phyloP scores from a whole-genome alignment of 2,888 invertebrate species.

The Drosophila anomelani region DNA sequence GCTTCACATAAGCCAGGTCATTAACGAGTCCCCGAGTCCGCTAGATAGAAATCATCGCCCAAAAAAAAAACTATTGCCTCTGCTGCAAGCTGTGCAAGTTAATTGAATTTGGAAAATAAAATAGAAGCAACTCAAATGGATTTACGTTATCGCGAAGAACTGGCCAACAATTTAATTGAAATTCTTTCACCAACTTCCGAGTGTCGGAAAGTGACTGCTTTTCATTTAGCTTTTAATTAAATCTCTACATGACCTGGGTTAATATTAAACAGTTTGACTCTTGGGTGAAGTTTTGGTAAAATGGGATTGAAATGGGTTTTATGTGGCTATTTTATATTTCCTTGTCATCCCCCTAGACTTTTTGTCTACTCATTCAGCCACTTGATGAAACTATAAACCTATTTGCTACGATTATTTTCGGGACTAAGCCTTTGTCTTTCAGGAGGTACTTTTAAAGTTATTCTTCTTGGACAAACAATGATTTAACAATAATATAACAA shows the following conservation, averaged over 20 bases:
- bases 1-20: slow-evolving; percentile 44
- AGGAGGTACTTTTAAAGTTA: neutral
- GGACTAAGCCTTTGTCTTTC: slow-evolving; percentile 43
- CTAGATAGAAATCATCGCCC: slow-evolving; percentile 37
- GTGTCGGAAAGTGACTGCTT: neutral
- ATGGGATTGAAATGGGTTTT: neutral
- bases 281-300: slow-evolving; percentile 11
- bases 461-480: neutral
- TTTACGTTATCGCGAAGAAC: slow-evolving; percentile 4
- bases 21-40: slow-evolving; percentile 20
- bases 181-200: slow-evolving; percentile 7
- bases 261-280: slow-evolving; percentile 36
- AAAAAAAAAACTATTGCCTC: slow-evolving; percentile 13
- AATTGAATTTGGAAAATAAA: slow-evolving; percentile 28
- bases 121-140: slow-evolving; percentile 1
- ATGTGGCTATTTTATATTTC: slow-evolving; percentile 6
- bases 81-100: slow-evolving; percentile 9
- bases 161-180: slow-evolving; percentile 17
- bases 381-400: slow-evolving; percentile 48
- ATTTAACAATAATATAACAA: neutral
- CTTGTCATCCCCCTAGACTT: slow-evolving; percentile 11
- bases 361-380: slow-evolving; percentile 56
- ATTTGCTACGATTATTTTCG: slow-evolving; percentile 39
- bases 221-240: neutral
- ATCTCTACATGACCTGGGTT: slow-evolving; percentile 38